Evolutionary conservation across 2,888 invertebrate genomes (phyloP), one percentile per base, ranked within the genome.

Genomic region (Parelbella ahira): DNA sequence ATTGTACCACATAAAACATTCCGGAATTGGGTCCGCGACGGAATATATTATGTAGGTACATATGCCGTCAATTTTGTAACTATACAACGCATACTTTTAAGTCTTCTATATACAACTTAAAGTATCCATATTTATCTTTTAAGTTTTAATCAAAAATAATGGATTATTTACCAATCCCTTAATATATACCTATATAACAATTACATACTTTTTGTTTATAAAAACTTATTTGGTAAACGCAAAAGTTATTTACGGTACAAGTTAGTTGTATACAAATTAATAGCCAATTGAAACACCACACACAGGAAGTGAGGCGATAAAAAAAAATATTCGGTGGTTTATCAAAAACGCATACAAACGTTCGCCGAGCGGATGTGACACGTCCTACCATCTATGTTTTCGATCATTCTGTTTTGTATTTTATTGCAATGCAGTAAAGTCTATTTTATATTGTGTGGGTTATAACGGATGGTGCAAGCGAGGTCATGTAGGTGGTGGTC

Each of bases 241-340:
- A n/a, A 24, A 24, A 24, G 4, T 5, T 24, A 34, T 34, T 27
- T 27, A 19, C 9, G 27, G 13, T 15, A 9, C 1, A 23, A 11
- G 1, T 23, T 23, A 8, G n/a, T 9, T 3, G n/a, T 33, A 21
- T 27, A 41, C 41, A 41, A 34, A 41, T 33, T 41, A 41, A 34
- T 21, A 28, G 7, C 20, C 24, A 32, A 41, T 33, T 33, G 33
- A 32, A 33, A 41, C 19, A 27, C 27, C 33, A 30, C 10, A 25
- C 44, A 34, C 44, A 50, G 55, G 55, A 55, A 48, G 48, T 45
- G 41, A 29, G 29, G 44, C 48, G 58, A 54, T 59, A 57, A 62
- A 63, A 63, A 68, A 73, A n/a, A n/a, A n/a, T n/a, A 78, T 76
- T 72, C 69, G 70, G 75, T 77, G 68, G 59, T 69, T 72, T 70